phyloP scores from a whole-genome alignment of 37 sponge, comb jelly and placozoan genomes.

The Amphimedon queenslandica region DNA sequence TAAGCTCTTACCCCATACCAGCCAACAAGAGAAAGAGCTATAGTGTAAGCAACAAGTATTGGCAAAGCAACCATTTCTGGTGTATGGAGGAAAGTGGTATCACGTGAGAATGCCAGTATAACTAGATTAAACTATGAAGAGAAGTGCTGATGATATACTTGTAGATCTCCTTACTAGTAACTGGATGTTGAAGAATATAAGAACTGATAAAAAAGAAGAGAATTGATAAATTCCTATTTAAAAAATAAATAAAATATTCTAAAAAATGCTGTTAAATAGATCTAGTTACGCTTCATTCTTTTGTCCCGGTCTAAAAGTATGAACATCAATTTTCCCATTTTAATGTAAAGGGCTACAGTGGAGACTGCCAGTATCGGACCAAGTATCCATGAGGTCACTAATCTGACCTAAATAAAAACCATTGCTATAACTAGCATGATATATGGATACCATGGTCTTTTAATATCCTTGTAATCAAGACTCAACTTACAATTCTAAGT shows the following conservation, averaged over 20 bases:
- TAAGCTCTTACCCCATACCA: conserved; percentile 36
- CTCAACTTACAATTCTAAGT: no score
- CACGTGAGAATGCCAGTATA: conserved; percentile 10
- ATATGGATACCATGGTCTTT: no score
- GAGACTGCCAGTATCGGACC: conserved; percentile 46
- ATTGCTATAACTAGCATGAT: no score
- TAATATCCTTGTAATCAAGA: no score
- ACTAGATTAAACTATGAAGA: conserved; percentile 19
- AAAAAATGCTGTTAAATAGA: no score
- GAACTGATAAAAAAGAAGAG: no score
- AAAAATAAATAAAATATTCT: no score
- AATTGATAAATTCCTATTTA: no score
- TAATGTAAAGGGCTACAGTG: conserved; percentile 33
- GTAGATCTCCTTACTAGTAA: no score
- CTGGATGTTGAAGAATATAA: no score
- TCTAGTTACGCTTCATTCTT: conserved; percentile 28
- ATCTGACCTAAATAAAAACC: conserved; percentile 28
- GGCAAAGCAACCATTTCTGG: conserved; percentile 23
- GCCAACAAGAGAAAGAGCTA: conserved; percentile 13
- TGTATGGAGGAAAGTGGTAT: conserved; percentile 3
- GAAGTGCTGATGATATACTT: no score
- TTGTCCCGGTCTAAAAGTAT: conserved; percentile 36
- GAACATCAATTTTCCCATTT: conserved; percentile 54
- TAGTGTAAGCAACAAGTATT: conserved; percentile 8
- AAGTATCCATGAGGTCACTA: conserved; percentile 24